Conservation (phyloP, 2,797 vertebrate species). For the Esox lucius region DNA sequence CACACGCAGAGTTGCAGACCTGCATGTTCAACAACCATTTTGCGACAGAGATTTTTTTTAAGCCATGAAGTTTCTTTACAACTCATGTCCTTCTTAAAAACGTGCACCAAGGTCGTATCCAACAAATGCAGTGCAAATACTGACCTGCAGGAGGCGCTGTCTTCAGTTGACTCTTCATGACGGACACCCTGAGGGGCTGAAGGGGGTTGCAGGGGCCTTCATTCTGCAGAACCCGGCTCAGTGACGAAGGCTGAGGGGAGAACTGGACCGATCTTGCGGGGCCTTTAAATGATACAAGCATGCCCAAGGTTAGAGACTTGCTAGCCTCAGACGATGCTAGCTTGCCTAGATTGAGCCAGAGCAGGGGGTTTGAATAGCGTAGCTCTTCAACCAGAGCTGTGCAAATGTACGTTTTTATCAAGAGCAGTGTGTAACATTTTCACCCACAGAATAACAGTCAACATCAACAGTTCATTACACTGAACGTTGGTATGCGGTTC, state of each 20-base stretch:
- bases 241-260: conserved; percentile 59
- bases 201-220: conserved; percentile 46
- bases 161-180: conserved; percentile 56
- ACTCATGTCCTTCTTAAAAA: neutral
- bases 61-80: neutral
- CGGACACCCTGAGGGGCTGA: conserved; percentile 75
- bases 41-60: neutral
- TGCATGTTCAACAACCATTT: neutral
- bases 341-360: neutral
- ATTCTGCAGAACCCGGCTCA: conserved; percentile 67
- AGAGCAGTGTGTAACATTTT: too few species aligned
- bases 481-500: neutral
- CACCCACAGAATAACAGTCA: neutral
- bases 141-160: conserved; percentile 34
- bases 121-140: conserved; percentile 1
- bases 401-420: neutral
- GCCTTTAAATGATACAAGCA: conserved; percentile 22
- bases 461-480: neutral
- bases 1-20: neutral
- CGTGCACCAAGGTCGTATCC: neutral
- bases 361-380: neutral
- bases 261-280: conserved; percentile 48
- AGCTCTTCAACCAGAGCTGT: neutral
- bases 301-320: neutral
- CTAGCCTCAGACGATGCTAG: neutral